Conservation (phyloP, 2,888 invertebrate genomes). For the Tetragonisca angustula region DNA sequence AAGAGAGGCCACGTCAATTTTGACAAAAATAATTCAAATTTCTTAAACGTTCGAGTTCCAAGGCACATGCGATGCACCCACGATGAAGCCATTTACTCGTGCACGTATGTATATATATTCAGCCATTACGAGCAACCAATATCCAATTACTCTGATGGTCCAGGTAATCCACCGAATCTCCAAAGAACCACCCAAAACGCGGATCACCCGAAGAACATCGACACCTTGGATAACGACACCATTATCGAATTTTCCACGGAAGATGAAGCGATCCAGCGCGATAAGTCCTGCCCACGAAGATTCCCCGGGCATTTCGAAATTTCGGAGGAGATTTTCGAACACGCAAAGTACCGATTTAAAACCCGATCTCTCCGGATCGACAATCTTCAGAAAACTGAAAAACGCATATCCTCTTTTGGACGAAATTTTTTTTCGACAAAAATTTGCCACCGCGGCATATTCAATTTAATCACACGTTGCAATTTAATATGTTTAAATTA, state of each 20-base stretch:
- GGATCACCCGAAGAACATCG: background rate
- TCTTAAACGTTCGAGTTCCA: background rate
- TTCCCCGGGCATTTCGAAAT: slow-evolving; percentile 30
- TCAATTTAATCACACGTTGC: too few relatives aligned
- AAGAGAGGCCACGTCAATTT: background rate
- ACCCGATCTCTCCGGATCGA: background rate
- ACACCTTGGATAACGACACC: background rate
- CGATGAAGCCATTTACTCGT: slow-evolving; percentile 5
- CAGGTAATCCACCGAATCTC: slow-evolving; percentile 6
- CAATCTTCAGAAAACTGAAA: too few relatives aligned
- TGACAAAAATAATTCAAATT: background rate
- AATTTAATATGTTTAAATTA: too few relatives aligned
- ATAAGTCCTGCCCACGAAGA: slow-evolving; percentile 8
- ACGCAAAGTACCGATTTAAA: background rate
- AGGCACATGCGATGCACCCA: background rate
- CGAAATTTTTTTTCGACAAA: background rate
- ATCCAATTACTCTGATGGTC: background rate
- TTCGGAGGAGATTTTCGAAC: slow-evolving; percentile 28
- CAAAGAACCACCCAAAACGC: background rate
- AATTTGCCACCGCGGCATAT: too few relatives aligned
- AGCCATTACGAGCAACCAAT: background rate
- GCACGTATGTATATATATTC: background rate
- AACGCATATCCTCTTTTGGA: too few relatives aligned
- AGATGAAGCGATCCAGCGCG: slow-evolving; percentile 33
- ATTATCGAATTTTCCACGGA: slow-evolving; percentile 30